Percentiles rank a stretch among this genome's conserved stretches.
Conservation (phyloP, 2,888 invertebrate genomes). For the Yponomeuta cagnagella region DNA sequence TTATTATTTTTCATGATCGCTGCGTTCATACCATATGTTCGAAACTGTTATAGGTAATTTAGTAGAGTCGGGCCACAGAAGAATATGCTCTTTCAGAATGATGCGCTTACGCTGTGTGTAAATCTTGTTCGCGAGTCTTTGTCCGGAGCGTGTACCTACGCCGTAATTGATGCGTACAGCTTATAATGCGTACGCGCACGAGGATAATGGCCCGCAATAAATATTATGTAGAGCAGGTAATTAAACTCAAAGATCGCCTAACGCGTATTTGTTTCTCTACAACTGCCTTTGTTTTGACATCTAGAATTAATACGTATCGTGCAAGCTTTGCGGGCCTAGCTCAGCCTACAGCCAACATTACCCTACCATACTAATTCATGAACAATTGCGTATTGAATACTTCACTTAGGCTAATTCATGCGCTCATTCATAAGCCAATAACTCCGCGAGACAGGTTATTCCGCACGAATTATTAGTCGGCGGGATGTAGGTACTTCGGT, state of each 20-base stretch:
- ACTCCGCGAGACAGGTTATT: slow-evolving; percentile 8
- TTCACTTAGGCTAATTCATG: background rate
- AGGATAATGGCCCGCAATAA: slow-evolving; percentile 3
- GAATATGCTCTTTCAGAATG: background rate
- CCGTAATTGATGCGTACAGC: slow-evolving; percentile 12
- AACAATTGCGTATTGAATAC: background rate
- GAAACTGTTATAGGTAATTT: background rate
- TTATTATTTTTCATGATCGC: no score
- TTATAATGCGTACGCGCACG: slow-evolving; percentile 7
- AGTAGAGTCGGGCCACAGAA: background rate
- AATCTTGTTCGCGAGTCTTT: slow-evolving; percentile 10
- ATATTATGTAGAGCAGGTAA: slow-evolving; percentile 7
- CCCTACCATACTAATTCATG: background rate
- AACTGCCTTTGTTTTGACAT: background rate
- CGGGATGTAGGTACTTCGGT: slow-evolving; percentile 9
- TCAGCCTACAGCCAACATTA: background rate
- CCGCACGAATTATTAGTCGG: slow-evolving; percentile 8
- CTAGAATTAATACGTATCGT: background rate
- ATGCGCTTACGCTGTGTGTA: slow-evolving; percentile 4
- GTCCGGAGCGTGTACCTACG: slow-evolving; percentile 4
- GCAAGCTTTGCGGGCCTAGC: background rate
- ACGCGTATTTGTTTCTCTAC: background rate
- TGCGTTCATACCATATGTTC: no score
- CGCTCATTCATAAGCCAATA: slow-evolving; percentile 12
- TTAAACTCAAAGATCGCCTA: background rate